Base-by-base conservation (phyloP, 92 coral and sea anemone species). In the Paramuricea clavata region DNA sequence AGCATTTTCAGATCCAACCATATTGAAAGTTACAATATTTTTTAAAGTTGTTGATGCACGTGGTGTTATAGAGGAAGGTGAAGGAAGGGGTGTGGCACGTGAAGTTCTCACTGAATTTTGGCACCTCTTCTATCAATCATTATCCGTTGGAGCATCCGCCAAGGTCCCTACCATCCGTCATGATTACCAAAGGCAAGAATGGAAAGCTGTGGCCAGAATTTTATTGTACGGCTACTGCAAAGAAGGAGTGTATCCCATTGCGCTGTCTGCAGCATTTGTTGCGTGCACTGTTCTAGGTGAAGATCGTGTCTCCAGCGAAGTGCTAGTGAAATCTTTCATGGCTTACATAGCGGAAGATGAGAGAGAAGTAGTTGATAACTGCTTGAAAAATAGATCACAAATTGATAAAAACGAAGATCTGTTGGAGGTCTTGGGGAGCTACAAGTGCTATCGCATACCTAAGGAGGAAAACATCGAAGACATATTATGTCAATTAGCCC, bases 341-440 rank as follows among this genome's bases (percentile, higher is more conserved):
- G 65, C 65, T 23, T 57, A 57, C 31, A 57, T 47, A 47, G 54
- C 54, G 16, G 16, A 47, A 47, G 54, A 47, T 47, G 54, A 47
- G 54, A 47, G 54, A 47, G 54, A 47, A 47, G 54, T 7, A 47
- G 54, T 47, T 47, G 54, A 47, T 15, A 47, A 47, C 13, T 47
- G 54, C 13, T 47, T 47, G 54, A 15, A 47, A 47, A 76, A 85
- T 27, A n/a, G 85, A 22, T 17, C 23, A 4, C 32, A 3, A 6
- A 83, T 73, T 67, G 56, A 28, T 69, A 64, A 88, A 49, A 91
- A 91, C 76, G 90, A 85, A 11, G 92, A 91, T 64, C 86, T 91
- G 32, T 7, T 47, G 13, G 54, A 47, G 13, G 16, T 47, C 19
- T 47, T 47, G 19, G 54, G 54, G 16, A 47, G 54, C 54, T 47